phyloP scores from a whole-genome alignment of 2,888 invertebrate genomes.

The Myathropa florea region DNA sequence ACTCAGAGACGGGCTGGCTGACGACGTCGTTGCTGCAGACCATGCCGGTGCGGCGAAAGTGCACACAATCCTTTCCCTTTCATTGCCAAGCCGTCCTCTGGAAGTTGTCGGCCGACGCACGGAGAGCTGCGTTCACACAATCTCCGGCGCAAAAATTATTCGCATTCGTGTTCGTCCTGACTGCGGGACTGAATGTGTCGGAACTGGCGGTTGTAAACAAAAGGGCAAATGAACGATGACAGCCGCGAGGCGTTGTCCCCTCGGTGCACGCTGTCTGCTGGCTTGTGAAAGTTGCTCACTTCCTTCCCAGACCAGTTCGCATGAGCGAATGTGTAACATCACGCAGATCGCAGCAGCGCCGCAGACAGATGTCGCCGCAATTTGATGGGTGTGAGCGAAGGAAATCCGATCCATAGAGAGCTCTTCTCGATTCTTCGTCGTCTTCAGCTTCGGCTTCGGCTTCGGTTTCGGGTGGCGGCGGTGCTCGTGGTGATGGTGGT shows the following conservation, averaged over 20 bases:
- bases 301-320: slow-evolving; percentile 51
- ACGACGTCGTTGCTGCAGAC: neutral
- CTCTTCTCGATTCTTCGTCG: slow-evolving; percentile 47
- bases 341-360: neutral
- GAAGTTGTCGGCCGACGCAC: neutral
- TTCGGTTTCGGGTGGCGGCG: neutral
- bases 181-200: neutral
- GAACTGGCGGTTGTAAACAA: neutral
- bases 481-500: neutral
- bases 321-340: slow-evolving; percentile 13
- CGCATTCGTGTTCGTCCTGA: neutral
- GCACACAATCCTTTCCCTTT: slow-evolving; percentile 59
- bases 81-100: slow-evolving; percentile 44
- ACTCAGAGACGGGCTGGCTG: neutral
- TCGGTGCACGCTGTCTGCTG: neutral
- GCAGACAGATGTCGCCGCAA: slow-evolving; percentile 3
- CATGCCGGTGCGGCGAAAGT: neutral
- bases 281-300: slow-evolving; percentile 58
- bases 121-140: neutral
- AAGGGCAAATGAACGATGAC: neutral
- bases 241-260: neutral
- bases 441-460: slow-evolving; percentile 25
- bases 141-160: neutral
- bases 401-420: slow-evolving; percentile 55
- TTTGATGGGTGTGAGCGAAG: slow-evolving; percentile 1